These are phyloP conservation scores for Alaudala cheleensis DNA, from an alignment of 2,113 vertebrate genomes.

Conservation along the genomic window DNA sequence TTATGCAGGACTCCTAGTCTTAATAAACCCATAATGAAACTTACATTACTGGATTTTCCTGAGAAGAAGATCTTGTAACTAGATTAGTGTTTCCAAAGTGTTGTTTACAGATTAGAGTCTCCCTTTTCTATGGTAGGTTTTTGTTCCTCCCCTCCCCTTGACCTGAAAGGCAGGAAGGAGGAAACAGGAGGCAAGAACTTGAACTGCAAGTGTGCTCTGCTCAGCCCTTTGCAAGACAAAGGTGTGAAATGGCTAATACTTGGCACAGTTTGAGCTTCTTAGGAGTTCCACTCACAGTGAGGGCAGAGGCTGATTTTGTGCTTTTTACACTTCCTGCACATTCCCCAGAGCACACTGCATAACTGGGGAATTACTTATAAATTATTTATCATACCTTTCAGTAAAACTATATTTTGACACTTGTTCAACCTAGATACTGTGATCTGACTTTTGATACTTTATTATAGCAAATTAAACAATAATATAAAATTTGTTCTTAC, in stretches of 20 bases:
- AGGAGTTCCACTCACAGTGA: neutral
- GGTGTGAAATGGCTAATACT: neutral
- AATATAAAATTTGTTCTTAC: neutral
- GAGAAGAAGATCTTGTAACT: neutral
- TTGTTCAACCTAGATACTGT: neutral
- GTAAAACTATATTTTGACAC: neutral
- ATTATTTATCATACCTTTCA: neutral
- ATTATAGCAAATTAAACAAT: neutral
- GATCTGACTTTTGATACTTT: neutral
- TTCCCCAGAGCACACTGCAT: neutral
- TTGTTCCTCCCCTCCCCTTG: neutral
- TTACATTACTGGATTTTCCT: neutral
- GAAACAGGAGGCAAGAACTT: neutral
- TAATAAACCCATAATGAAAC: neutral
- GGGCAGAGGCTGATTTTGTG: neutral
- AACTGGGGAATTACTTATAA: neutral
- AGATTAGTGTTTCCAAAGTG: neutral
- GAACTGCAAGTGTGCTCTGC: neutral
- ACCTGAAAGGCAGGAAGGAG: rapidly evolving
- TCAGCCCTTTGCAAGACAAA: neutral
- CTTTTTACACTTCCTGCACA: rapidly evolving
- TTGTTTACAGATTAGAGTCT: neutral
- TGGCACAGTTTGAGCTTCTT: neutral
- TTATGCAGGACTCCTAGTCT: neutral
- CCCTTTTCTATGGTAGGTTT: neutral